These are phyloP conservation scores for Dryas iulia DNA, from an alignment of 1,140 invertebrate species.

Conservation along the genomic window DNA sequence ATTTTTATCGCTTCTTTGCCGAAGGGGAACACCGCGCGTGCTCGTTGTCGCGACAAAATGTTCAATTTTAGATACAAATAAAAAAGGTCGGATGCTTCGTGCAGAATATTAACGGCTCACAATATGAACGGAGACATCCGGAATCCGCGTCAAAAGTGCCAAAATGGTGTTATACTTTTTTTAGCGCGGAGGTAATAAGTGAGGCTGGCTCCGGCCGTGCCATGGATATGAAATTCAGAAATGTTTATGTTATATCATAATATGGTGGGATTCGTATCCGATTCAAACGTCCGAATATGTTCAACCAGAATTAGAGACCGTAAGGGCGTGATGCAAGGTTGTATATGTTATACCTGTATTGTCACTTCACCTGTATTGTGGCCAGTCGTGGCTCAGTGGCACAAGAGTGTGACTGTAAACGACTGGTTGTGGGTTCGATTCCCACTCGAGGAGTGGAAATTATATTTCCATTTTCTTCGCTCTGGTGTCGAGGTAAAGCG, in stretches of 20 bases:
- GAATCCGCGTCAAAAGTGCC: slow-evolving; percentile 76
- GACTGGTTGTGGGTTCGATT: no score
- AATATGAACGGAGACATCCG: slow-evolving; percentile 79
- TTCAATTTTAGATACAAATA: slow-evolving; percentile 80
- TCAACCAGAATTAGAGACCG: neutral
- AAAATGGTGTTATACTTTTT: slow-evolving; percentile 77
- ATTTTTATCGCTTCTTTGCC: slow-evolving; percentile 70
- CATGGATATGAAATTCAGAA: slow-evolving; percentile 76
- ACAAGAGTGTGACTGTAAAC: no score
- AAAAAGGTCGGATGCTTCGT: slow-evolving; percentile 78
- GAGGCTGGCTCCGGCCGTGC: slow-evolving; percentile 57
- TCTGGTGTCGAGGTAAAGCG: no score
- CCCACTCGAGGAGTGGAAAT: no score
- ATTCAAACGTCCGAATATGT: slow-evolving; percentile 59
- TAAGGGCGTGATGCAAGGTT: no score
- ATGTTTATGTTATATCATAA: slow-evolving; percentile 71
- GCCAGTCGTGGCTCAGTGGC: no score
- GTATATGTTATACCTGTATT: no score
- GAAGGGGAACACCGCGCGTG: slow-evolving; percentile 58
- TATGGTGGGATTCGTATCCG: slow-evolving; percentile 56
- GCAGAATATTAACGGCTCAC: slow-evolving; percentile 78
- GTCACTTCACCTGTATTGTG: no score
- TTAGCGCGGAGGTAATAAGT: slow-evolving; percentile 74
- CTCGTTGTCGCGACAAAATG: slow-evolving; percentile 77
- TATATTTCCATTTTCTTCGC: no score